These are phyloP conservation scores for Colletes latitarsis DNA, from an alignment of 1,140 invertebrate genomes.

Conservation along the genomic window DNA sequence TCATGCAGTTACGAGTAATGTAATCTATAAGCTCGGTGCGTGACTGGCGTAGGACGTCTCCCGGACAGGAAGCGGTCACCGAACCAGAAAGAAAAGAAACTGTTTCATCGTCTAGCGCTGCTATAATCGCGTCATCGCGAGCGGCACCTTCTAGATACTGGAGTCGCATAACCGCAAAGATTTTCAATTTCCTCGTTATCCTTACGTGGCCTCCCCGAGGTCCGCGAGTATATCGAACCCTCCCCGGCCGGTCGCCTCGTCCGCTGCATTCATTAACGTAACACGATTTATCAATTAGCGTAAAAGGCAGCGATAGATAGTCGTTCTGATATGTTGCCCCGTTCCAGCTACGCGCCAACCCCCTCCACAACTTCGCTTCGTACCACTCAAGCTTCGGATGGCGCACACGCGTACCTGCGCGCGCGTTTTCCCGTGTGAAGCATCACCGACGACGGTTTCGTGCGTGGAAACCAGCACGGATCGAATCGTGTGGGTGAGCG, in stretches of 20 bases:
- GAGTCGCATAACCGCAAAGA: constrained; percentile 63
- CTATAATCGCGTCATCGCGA: constrained; percentile 22
- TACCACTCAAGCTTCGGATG: constrained; percentile 33
- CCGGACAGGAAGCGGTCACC: too few relatives aligned
- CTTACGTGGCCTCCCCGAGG: constrained; percentile 54
- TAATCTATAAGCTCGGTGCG: too few relatives aligned
- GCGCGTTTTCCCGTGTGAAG: not conserved
- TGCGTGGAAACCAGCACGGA: not conserved
- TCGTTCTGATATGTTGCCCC: constrained; percentile 77
- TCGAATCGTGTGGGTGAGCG: not conserved
- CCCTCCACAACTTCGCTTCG: constrained; percentile 11
- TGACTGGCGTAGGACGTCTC: too few relatives aligned
- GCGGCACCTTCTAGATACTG: constrained; percentile 43
- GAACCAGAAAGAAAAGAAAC: too few relatives aligned
- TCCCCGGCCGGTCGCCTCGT: constrained; percentile 36
- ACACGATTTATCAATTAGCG: constrained; percentile 82
- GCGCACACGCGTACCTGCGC: constrained; percentile 11
- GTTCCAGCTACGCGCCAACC: constrained; percentile 54
- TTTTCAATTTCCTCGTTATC: constrained; percentile 76
- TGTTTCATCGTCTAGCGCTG: not conserved
- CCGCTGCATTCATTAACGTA: constrained; percentile 79
- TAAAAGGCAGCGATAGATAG: constrained; percentile 81
- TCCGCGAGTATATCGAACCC: constrained; percentile 49
- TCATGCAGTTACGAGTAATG: too few relatives aligned
- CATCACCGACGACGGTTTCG: not conserved